A percentile compares a stretch with the other conserved stretches of the same genome.
phyloP scores from a whole-genome alignment of 2,888 invertebrate species.

The Phaedon cochleariae region DNA sequence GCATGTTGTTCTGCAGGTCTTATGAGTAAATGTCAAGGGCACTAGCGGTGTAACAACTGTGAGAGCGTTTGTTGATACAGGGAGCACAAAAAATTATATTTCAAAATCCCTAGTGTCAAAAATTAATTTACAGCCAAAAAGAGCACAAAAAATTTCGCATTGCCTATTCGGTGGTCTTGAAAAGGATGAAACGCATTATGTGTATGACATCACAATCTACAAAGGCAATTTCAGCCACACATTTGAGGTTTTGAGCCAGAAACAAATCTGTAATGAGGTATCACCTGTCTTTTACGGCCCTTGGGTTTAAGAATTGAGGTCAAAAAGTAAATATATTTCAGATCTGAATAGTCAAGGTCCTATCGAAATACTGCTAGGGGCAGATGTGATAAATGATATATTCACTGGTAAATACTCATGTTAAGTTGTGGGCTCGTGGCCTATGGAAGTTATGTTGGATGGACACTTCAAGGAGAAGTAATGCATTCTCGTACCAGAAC shows the following conservation, averaged over 20 bases:
- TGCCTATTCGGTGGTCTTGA: constrained; percentile 18
- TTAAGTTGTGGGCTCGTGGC: too few relatives aligned
- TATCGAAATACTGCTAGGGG: constrained; percentile 18
- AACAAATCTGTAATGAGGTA: constrained; percentile 19
- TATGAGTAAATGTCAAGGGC: background rate
- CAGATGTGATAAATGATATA: constrained; percentile 15
- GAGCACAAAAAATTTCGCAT: constrained; percentile 15
- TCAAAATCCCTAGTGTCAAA: background rate
- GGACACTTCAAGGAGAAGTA: constrained; percentile 4
- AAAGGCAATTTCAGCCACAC: constrained; percentile 11
- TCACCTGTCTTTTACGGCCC: constrained; percentile 15
- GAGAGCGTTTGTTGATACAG: constrained; percentile 12
- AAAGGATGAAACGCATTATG: constrained; percentile 18
- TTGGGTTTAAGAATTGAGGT: constrained; percentile 20
- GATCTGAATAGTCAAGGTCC: constrained; percentile 22
- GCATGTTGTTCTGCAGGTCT: constrained; percentile 11
- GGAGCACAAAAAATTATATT: constrained; percentile 8
- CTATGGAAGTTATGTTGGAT: constrained; percentile 6
- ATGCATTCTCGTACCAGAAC: too few relatives aligned
- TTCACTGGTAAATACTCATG: constrained; percentile 18
- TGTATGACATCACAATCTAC: constrained; percentile 16
- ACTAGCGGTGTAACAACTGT: background rate
- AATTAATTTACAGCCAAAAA: constrained; percentile 9
- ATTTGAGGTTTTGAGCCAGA: constrained; percentile 23
- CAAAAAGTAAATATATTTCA: constrained; percentile 9